Evolutionary conservation across 2,888 invertebrate species (phyloP).

Genomic region (Caenorhabditis auriculariae): DNA sequence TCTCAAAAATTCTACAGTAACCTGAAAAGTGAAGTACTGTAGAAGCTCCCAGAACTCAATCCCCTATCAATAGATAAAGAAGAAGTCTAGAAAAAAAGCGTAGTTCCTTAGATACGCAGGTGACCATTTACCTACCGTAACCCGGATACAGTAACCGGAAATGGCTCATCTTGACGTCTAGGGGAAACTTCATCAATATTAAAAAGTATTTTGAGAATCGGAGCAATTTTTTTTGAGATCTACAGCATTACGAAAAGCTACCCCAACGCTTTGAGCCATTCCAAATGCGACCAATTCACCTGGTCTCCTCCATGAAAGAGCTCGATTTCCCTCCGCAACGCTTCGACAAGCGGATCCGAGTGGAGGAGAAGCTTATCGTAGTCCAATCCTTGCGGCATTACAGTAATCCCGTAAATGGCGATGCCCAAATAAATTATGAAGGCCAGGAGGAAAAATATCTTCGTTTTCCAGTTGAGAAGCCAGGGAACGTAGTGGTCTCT

Average conservation of each 20-base stretch:
- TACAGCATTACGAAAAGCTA: neutral
- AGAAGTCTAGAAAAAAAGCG: no score
- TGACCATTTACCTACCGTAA: no score
- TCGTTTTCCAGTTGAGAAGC: constrained; percentile 54
- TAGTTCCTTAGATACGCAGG: no score
- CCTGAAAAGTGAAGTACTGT: no score
- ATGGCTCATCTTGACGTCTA: no score
- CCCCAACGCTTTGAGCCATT: no score
- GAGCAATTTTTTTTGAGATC: neutral
- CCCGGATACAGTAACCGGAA: no score
- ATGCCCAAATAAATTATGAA: constrained; percentile 77
- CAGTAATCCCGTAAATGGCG: constrained; percentile 78
- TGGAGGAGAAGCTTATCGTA: constrained; percentile 59
- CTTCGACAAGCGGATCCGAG: constrained; percentile 56
- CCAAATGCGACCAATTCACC: constrained; percentile 21
- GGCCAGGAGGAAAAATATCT: constrained; percentile 72
- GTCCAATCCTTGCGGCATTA: constrained; percentile 61
- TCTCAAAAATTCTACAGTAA: no score
- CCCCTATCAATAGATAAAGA: no score
- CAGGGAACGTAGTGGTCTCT: constrained; percentile 60
- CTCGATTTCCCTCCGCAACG: constrained; percentile 56
- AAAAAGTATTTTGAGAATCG: neutral
- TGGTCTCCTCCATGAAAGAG: constrained; percentile 62
- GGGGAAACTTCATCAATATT: no score
- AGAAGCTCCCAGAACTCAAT: no score